Percentiles rank a stretch among this genome's conserved stretches.
phyloP scores from a whole-genome alignment of 2,797 vertebrate genomes.

The Dryobates pubescens region DNA sequence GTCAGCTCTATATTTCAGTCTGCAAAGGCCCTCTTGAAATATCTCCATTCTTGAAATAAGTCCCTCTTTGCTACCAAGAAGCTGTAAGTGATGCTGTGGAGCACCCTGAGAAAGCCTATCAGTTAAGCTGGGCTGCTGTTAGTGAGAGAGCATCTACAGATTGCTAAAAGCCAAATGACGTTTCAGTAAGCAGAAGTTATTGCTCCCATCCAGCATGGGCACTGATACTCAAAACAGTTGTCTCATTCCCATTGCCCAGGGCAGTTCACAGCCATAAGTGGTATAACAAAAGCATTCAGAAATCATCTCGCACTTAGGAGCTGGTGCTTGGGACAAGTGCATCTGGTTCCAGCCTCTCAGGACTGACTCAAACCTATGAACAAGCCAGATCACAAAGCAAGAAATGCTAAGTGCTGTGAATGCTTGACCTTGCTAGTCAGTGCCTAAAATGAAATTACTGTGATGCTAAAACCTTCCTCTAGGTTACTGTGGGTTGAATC shows the following conservation, averaged over 20 bases:
- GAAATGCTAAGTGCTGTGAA: neutral
- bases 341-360: neutral
- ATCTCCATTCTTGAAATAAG: neutral
- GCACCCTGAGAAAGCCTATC: neutral
- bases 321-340: neutral
- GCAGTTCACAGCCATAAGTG: conserved; percentile 7
- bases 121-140: neutral
- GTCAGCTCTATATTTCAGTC: neutral
- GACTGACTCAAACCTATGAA: neutral
- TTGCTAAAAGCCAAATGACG: conserved; percentile 8
- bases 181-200: conserved; percentile 39
- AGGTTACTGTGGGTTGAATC: neutral
- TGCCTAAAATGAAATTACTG: neutral
- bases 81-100: rapidly evolving
- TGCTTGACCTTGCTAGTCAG: neutral
- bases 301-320: conserved; percentile 10
- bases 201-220: neutral
- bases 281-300: neutral
- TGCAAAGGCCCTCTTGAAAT: neutral
- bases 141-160: neutral
- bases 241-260: neutral
- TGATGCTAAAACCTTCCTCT: neutral
- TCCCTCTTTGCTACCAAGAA: neutral
- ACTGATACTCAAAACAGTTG: neutral
- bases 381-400: neutral